Evolutionary conservation across 2,888 invertebrate genomes (phyloP).

Genomic region (Resseliella maxima): DNA sequence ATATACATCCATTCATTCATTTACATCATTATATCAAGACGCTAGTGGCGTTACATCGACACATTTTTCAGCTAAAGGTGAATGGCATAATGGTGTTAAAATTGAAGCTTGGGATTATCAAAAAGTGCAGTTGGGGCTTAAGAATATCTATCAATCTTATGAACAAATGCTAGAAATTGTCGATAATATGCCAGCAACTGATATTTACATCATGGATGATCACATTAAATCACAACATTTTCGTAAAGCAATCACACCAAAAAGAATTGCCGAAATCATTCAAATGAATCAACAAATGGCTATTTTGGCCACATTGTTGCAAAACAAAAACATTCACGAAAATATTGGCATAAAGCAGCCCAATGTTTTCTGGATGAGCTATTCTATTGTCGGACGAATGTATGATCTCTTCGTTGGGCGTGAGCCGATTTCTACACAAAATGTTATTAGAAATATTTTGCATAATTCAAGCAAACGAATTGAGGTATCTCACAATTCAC

Average conservation of each 20-base stretch:
- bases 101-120: not conserved
- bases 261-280: not conserved
- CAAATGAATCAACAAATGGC: not conserved
- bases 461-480: not conserved
- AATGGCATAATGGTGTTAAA: not conserved
- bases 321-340: not conserved
- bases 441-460: not conserved
- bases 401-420: not conserved
- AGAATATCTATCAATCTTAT: not conserved
- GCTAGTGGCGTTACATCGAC: not conserved
- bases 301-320: not conserved
- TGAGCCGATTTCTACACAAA: not conserved
- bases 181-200: not conserved
- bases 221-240: not conserved
- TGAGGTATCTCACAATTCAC: not conserved
- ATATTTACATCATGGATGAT: slow-evolving; percentile 15
- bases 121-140: not conserved
- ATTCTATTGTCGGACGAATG: not conserved
- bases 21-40: slow-evolving; percentile 27
- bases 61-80: not conserved
- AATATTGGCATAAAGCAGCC: not conserved
- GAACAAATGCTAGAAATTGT: not conserved
- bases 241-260: not conserved
- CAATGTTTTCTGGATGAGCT: not conserved
- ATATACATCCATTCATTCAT: not conserved